Evolutionary conservation across 2,888 invertebrate species (phyloP).

Genomic region (Tenthredo livida): DNA sequence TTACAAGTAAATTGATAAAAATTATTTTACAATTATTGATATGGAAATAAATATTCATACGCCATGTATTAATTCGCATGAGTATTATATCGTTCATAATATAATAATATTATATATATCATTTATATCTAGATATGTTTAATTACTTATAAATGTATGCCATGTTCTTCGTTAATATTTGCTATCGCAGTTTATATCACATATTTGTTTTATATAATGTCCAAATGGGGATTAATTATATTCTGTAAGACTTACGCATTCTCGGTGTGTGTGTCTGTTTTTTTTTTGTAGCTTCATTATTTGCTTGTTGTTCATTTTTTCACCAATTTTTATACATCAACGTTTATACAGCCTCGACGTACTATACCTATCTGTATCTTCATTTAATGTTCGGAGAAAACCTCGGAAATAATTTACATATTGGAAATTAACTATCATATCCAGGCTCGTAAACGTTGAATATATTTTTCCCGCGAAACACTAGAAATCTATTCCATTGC

Average conservation of each 20-base stretch:
- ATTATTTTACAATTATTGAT: constrained; percentile 15
- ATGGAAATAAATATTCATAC: constrained; percentile 7
- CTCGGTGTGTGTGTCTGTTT: neutral
- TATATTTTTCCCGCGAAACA: constrained; percentile 5
- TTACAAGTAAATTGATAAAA: neutral
- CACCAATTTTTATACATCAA: neutral
- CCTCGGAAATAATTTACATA: neutral
- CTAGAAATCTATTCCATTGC: neutral
- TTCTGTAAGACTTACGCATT: constrained; percentile 51
- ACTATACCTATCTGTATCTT: neutral
- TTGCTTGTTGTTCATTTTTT: constrained; percentile 5
- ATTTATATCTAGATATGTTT: neutral
- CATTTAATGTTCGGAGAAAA: neutral
- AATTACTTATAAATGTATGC: neutral
- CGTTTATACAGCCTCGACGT: constrained; percentile 25
- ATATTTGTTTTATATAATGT: constrained; percentile 17
- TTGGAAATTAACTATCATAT: neutral
- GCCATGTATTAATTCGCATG: neutral
- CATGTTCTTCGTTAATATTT: constrained; percentile 22
- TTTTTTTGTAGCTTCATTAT: neutral
- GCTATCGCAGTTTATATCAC: constrained; percentile 42
- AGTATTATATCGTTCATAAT: neutral
- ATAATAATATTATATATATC: neutral
- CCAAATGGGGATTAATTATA: neutral
- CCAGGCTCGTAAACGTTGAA: constrained; percentile 28